phyloP scores from a whole-genome alignment of 1,140 invertebrate species.

The Araneus ventricosus region DNA sequence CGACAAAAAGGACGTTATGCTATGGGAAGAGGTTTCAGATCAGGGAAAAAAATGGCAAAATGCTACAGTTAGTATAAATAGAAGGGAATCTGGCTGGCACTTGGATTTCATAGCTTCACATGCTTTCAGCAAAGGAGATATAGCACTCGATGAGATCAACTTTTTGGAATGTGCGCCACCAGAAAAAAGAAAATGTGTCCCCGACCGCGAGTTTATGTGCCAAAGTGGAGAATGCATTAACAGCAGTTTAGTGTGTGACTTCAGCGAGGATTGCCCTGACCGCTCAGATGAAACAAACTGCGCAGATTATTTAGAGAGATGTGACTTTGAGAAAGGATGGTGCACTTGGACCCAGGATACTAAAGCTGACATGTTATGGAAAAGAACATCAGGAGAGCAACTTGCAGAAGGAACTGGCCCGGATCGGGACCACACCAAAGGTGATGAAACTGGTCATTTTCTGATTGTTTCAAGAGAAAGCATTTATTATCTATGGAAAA shows the following conservation, averaged over 20 bases:
- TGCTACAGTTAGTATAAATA: constrained; percentile 40
- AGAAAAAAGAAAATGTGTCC: constrained; percentile 66
- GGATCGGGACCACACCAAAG: constrained; percentile 73
- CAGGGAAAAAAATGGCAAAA: constrained; percentile 68
- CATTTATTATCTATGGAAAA: constrained; percentile 5
- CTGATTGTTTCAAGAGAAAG: neutral
- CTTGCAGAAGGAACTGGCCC: constrained; percentile 69
- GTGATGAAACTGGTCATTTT: constrained; percentile 69
- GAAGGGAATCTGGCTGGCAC: constrained; percentile 57
- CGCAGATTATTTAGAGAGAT: constrained; percentile 58
- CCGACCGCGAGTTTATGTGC: constrained; percentile 71
- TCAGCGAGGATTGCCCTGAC: constrained; percentile 74
- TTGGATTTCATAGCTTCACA: constrained; percentile 74
- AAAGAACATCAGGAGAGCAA: constrained; percentile 61
- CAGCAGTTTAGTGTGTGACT: constrained; percentile 71
- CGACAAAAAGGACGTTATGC: constrained; percentile 16
- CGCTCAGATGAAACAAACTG: constrained; percentile 76
- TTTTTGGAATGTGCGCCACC: constrained; percentile 69
- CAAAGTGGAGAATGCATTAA: constrained; percentile 71
- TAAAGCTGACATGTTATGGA: constrained; percentile 40
- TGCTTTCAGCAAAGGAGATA: constrained; percentile 45
- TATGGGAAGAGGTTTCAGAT: constrained; percentile 58
- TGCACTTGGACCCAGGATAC: constrained; percentile 65
- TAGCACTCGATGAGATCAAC: constrained; percentile 72
- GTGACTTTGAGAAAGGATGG: constrained; percentile 73